Base-by-base conservation (phyloP, 2,797 vertebrate species). In the Fistularia tabacaria region DNA sequence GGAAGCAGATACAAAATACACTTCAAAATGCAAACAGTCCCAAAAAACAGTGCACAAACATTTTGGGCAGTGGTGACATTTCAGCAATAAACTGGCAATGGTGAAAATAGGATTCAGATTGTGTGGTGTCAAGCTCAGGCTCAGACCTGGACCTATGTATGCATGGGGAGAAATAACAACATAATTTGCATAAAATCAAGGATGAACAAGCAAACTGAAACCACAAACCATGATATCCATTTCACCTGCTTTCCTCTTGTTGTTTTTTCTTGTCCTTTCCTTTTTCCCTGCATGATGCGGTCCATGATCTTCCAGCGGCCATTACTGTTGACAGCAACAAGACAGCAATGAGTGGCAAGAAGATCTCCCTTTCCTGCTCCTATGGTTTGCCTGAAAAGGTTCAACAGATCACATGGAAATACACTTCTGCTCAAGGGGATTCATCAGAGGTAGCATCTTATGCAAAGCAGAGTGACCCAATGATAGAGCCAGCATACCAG, bases 351-450 rank as follows among this genome's bases (percentile, higher is more conserved):
- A 90, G 74, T 1, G 89, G 91, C 10, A 92, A 90, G 80, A 77
- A 37, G 67, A 81, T 58, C 5, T 68, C 74, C 14, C 79, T 92
- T 12, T 81, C 77, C 0, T 92, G 91, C 73, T 77, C 80, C 48
- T 92, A 87, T 10, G 89, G 84, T 60, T 73, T 91, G 55, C 89
- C 90, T 3, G 88, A 92, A 53, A 91, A 90, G 70, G 90, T 92
- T 55, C 69, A 84, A 57, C 86, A 87, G 63, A 52, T 92, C 11
- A 36, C 59, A 0, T 92, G 90, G 91, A 86, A 53, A 9, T 82
- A 82, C 67, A 72, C 52, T 0, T 49, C 74, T 3, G 64, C 57
- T 0, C 72, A 69, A 1, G 83, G 81, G 1, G 71, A 67, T 3
- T 52, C 76, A 43, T 69, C 55, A 9, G 81, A 85, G 4, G 85